Evolutionary conservation across 2,797 vertebrate genomes (phyloP).

Genomic region (Lithobates pipiens): DNA sequence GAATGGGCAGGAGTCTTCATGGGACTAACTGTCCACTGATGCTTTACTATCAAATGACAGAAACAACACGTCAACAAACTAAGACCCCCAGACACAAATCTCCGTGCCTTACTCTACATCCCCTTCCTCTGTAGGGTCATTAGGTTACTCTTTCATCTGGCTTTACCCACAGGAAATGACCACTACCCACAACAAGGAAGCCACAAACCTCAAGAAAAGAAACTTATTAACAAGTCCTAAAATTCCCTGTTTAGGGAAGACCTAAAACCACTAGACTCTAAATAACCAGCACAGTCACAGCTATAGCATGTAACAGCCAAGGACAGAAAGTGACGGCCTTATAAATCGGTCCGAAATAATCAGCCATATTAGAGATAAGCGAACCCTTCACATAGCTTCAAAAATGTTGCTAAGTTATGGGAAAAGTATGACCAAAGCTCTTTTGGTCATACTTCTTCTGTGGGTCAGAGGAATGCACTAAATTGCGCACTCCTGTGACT

Average conservation of each 20-base stretch:
- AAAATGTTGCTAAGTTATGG: no score
- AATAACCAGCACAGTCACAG: background rate
- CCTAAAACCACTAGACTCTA: background rate
- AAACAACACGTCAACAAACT: background rate
- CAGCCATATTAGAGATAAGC: no score
- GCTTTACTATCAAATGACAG: background rate
- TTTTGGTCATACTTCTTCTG: no score
- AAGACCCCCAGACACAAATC: conserved; percentile 1
- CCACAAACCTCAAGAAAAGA: conserved; percentile 30
- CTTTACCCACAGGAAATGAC: conserved; percentile 54
- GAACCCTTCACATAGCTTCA: no score
- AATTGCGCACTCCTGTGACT: no score
- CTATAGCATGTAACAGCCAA: no score
- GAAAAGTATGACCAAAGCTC: no score
- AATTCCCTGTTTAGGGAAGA: background rate
- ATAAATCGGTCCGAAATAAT: no score
- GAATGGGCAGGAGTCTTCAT: no score
- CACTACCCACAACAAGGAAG: conserved; percentile 42
- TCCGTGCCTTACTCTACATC: conserved; percentile 18
- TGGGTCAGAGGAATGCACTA: no score
- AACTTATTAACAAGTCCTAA: conserved; percentile 8
- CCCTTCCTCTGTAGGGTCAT: conserved; percentile 45
- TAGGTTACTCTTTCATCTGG: conserved; percentile 50
- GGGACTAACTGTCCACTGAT: background rate
- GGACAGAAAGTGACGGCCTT: no score